phyloP scores from a whole-genome alignment of 2,888 invertebrate genomes.

The Coleophora flavipennella region DNA sequence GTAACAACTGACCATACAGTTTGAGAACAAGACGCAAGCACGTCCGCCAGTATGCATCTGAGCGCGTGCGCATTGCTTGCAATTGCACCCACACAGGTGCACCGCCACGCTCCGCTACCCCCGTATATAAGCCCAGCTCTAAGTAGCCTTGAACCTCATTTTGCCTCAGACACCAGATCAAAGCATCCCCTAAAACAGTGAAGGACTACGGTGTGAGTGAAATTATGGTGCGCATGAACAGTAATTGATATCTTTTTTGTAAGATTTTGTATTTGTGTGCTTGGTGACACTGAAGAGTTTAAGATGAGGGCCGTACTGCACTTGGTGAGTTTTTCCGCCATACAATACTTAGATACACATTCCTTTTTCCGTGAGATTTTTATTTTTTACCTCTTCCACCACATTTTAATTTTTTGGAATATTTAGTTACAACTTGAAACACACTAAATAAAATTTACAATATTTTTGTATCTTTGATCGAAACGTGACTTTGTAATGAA shows the following conservation, averaged over 20 bases:
- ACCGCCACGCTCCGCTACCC: conserved; percentile 57
- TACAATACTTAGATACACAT: not conserved
- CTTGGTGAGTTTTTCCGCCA: conserved; percentile 36
- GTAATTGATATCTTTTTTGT: conserved; percentile 3
- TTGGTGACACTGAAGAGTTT: conserved; percentile 30
- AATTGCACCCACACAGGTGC: conserved; percentile 32
- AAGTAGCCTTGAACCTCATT: conserved; percentile 71
- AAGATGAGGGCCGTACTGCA: conserved; percentile 51
- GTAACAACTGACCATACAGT: conserved; percentile 12
- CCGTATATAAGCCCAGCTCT: conserved; percentile 56
- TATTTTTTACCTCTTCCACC: too few species aligned
- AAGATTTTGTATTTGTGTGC: conserved; percentile 21
- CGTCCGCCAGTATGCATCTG: conserved; percentile 35
- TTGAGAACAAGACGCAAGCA: conserved; percentile 25
- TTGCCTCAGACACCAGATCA: conserved; percentile 32
- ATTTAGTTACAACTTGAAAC: too few species aligned
- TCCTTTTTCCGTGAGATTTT: not conserved
- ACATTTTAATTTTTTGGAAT: too few species aligned
- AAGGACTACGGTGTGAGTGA: conserved; percentile 26
- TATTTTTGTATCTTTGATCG: too few species aligned
- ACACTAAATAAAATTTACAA: too few species aligned
- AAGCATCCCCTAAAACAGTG: conserved; percentile 2
- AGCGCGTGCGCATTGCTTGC: conserved; percentile 17
- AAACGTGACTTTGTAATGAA: too few species aligned
- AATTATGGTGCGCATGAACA: conserved; percentile 29